Base-by-base conservation (phyloP, 2,888 invertebrate genomes). In the Mamestra brassicae region DNA sequence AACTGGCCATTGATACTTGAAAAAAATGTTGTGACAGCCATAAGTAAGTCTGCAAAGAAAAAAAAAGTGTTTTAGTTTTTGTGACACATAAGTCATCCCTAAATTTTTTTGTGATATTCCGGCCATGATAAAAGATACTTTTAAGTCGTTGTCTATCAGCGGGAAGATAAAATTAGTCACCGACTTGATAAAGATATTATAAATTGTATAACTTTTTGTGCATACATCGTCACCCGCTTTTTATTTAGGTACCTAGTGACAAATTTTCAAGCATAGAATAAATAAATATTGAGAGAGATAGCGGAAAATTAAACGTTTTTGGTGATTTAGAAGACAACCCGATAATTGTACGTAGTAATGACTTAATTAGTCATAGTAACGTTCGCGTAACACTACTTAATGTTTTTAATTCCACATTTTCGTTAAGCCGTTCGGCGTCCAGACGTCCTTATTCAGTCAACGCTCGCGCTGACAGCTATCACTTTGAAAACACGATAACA, bases 11-110 rank as follows among this genome's bases (percentile, higher is more conserved):
- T 74, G 54, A 72, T 57, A 57, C 34, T 74, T 55, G 58, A 83
- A 81, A 85, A 83, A 85, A 81, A 78, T 76, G 54, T 83, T 85
- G 78, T 81, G 85, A 81, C 85, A 83, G 81, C 69, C 62, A 26
- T 76, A 69, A 38, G 38, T 38, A 4, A 2, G 4, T 6, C 34
- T 36, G 26, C 1, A 61, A 60, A 74, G 34, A 65, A 81, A 71
- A 81, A 71, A 72, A 82, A 72, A 62, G 4, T 36, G 65, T 45
- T 62, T 71, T 74, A 54, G 17, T 64, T 74, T 84, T 85, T 75
- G 61, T 85, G 68, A 71, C 71, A 77, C 78, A 75, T 66, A 77
- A 71, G 76, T 73, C 83, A 77, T 82, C 69, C 71, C 55, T 60
- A 66, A 71, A 57, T 52, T 10, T 75, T 85, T 84, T 84, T 80